These are phyloP conservation scores for Saimiri boliviensis DNA, from an alignment of 2,113 vertebrate genomes.

Conservation along the genomic window DNA sequence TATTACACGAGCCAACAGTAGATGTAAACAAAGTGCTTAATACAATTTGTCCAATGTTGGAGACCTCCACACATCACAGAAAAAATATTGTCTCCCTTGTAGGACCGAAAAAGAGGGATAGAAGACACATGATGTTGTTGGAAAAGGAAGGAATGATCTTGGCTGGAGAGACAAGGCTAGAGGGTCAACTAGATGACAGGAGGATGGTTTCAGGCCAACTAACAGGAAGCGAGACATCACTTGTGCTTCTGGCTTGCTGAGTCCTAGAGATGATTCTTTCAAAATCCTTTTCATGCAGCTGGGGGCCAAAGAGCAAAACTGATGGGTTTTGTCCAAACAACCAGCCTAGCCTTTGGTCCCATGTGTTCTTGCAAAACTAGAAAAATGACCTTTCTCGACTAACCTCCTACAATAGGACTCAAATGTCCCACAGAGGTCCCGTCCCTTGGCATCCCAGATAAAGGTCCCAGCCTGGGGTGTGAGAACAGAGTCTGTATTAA, in stretches of 20 bases:
- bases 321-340: background rate
- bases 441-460: background rate
- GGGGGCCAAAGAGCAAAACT: background rate
- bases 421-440: background rate
- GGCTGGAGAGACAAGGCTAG: background rate
- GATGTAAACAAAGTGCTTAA: background rate
- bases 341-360: background rate
- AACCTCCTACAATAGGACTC: conserved; percentile 5
- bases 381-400: background rate
- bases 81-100: background rate
- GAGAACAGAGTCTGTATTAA: conserved; percentile 24
- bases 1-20: background rate
- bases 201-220: background rate
- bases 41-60: background rate
- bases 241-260: background rate
- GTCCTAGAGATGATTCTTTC: background rate
- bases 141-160: background rate
- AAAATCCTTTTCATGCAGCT: background rate
- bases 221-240: background rate
- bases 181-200: background rate
- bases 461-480: background rate
- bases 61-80: background rate
- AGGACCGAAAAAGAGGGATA: background rate
- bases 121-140: background rate
- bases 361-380: background rate